These are phyloP conservation scores for Glyptemys insculpta DNA, from an alignment of 2,797 vertebrate species.

Conservation along the genomic window DNA sequence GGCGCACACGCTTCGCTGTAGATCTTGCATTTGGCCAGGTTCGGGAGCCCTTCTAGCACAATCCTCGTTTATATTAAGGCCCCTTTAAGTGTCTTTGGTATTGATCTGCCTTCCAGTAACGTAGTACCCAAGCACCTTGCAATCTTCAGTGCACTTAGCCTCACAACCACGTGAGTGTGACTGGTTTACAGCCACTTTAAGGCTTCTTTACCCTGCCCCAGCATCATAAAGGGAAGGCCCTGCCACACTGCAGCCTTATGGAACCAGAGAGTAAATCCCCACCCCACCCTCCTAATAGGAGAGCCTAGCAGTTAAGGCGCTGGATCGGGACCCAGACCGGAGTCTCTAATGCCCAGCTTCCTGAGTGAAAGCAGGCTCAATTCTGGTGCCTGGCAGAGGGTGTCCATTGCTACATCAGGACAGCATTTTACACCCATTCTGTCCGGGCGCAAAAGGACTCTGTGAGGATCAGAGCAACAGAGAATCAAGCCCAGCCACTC, in stretches of 20 bases:
- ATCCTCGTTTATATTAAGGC: neutral
- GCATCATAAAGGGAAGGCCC: neutral
- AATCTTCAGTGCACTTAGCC: neutral
- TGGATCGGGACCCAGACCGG: neutral
- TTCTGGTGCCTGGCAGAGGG: neutral
- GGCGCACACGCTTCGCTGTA: fast-evolving
- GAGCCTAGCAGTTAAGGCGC: no score
- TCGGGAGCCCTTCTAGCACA: neutral
- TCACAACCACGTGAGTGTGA: neutral
- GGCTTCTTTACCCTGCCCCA: no score
- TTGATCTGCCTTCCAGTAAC: neutral
- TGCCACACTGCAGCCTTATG: neutral
- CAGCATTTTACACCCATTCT: neutral
- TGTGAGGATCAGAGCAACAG: neutral
- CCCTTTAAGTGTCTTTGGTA: neutral
- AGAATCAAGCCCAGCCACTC: no score
- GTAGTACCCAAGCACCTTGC: neutral
- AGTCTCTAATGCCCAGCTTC: neutral
- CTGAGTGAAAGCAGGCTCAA: neutral
- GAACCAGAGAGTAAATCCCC: neutral
- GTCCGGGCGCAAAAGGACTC: no score
- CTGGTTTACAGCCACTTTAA: no score
- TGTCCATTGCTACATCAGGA: neutral
- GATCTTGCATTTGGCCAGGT: neutral
- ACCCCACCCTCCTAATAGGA: neutral